Evolutionary conservation across 2,888 invertebrate genomes (phyloP).

Genomic region (Brenthis hecate): DNA sequence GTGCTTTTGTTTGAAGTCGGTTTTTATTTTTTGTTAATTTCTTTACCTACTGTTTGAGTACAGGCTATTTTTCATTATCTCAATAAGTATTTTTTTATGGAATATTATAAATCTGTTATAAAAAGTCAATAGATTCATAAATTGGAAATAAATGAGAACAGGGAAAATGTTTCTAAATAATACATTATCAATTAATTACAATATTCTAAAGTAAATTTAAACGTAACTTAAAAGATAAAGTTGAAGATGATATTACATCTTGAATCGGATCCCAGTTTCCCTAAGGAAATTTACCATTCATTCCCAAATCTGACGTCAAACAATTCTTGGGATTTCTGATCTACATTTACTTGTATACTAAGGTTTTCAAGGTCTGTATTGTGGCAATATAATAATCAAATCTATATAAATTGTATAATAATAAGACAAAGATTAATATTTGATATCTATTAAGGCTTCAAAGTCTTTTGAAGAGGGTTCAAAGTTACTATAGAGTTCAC

Average conservation of each 20-base stretch:
- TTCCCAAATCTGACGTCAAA: constrained; percentile 27
- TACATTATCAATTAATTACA: constrained; percentile 7
- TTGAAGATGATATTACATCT: constrained; percentile 24
- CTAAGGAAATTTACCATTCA: constrained; percentile 31
- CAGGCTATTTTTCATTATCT: no score
- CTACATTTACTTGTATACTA: constrained; percentile 9
- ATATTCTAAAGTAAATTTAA: constrained; percentile 14
- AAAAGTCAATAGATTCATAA: no score
- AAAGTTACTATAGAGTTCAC: no score
- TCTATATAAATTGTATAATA: constrained; percentile 2
- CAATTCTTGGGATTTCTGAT: constrained; percentile 17
- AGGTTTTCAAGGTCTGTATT: constrained; percentile 3
- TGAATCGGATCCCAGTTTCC: constrained; percentile 23
- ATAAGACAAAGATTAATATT: neutral
- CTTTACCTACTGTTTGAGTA: no score
- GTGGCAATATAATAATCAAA: neutral
- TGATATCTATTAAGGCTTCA: neutral
- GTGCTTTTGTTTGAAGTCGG: no score
- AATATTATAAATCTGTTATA: no score
- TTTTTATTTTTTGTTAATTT: no score
- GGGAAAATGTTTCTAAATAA: neutral
- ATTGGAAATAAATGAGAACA: neutral
- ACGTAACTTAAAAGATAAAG: constrained; percentile 20
- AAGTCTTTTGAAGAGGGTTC: no score
- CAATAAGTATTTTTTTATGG: neutral